Percentiles rank a stretch among this genome's conserved stretches.
Evolutionary conservation across 2,113 vertebrate genomes (phyloP).

Genomic region (Sphaerodactylus townsendi): DNA sequence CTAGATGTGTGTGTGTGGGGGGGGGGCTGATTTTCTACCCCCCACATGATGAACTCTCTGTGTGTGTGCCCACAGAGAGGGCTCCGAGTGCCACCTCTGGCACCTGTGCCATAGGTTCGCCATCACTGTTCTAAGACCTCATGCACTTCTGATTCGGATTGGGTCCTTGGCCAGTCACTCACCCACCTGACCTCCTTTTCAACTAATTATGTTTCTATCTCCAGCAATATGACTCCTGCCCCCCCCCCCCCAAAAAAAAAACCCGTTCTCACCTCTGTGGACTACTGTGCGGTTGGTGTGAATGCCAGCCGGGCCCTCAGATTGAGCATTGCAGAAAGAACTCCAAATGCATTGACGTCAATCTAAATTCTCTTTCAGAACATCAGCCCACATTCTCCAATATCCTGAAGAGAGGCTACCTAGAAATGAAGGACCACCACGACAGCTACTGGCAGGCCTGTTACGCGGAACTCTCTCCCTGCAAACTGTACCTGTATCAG

Average conservation of each 20-base stretch:
- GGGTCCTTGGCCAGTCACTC: not conserved
- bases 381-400: slow-evolving; percentile 81
- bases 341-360: slow-evolving; percentile 17
- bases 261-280: not conserved
- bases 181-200: not conserved
- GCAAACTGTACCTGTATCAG: slow-evolving; percentile 87
- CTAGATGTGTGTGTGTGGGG: no score
- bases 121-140: no score
- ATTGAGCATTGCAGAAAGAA: not conserved
- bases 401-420: slow-evolving; percentile 89
- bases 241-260: no score
- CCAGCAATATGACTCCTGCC: no score
- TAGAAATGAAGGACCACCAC: slow-evolving; percentile 87
- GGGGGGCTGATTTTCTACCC: no score
- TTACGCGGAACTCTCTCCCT: slow-evolving; percentile 89
- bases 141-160: not conserved
- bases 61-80: no score
- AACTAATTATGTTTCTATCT: not conserved
- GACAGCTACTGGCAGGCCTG: slow-evolving; percentile 88
- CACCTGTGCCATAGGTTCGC: no score
- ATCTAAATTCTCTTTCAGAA: slow-evolving; percentile 72
- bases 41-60: no score
- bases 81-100: no score
- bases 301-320: not conserved
- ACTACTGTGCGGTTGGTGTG: not conserved